A percentile compares a stretch with the other conserved stretches of the same genome.
These are phyloP conservation scores for Lapara coniferarum DNA, from an alignment of 2,888 invertebrate species.

Conservation along the genomic window DNA sequence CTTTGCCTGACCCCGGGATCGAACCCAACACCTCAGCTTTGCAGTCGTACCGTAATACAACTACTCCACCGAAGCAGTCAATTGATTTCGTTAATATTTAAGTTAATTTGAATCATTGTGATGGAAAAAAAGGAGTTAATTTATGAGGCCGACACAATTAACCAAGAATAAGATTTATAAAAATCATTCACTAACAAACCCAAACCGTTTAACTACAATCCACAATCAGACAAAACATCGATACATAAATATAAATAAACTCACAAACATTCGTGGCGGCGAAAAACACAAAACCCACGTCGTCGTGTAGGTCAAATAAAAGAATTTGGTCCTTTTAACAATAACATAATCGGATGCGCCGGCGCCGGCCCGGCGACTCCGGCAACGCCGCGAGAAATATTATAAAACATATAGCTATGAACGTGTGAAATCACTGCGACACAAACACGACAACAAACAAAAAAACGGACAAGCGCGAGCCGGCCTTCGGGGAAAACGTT, in stretches of 20 bases:
- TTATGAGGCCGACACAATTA: too few relatives aligned
- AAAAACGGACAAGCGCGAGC: conserved; percentile 29
- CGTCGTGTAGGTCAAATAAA: conserved; percentile 78
- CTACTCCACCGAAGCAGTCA: too few relatives aligned
- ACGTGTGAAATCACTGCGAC: conserved; percentile 78
- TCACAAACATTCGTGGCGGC: conserved; percentile 34
- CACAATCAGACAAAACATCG: conserved; percentile 29
- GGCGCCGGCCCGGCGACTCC: conserved; percentile 72
- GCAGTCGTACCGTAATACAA: too few relatives aligned
- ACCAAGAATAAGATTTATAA: too few relatives aligned
- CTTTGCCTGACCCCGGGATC: too few relatives aligned
- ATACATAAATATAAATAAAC: conserved; percentile 6
- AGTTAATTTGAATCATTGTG: too few relatives aligned
- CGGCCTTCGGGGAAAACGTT: neutral
- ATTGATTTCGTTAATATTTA: too few relatives aligned
- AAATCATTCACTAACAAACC: neutral
- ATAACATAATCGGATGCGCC: conserved; percentile 78
- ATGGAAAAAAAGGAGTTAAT: too few relatives aligned
- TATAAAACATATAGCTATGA: conserved; percentile 42
- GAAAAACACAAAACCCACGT: conserved; percentile 67
- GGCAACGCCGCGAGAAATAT: conserved; percentile 63
- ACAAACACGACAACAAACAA: conserved; percentile 57
- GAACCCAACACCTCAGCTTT: too few relatives aligned
- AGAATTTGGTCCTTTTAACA: conserved; percentile 73
- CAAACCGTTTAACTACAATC: neutral